Percentiles rank a stretch among this genome's conserved stretches.
Conservation (phyloP, 2,888 invertebrate species). For the Myopa testacea region DNA sequence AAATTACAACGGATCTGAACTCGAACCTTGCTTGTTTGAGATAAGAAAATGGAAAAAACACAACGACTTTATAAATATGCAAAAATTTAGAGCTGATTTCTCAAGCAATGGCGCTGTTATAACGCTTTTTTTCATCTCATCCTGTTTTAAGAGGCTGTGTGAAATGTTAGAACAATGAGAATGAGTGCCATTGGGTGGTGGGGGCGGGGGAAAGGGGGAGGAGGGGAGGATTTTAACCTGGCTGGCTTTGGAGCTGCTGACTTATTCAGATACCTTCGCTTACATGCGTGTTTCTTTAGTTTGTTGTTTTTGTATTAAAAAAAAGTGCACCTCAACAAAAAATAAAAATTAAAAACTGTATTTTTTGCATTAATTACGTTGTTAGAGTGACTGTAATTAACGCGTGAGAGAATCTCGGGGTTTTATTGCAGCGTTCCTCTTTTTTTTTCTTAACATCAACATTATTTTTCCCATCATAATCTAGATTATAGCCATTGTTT, state of each 20-base stretch:
- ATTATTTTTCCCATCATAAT: conserved; percentile 45
- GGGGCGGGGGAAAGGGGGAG: background rate
- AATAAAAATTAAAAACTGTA: background rate
- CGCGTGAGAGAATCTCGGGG: conserved; percentile 21
- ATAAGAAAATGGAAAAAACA: background rate
- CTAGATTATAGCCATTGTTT: conserved; percentile 43
- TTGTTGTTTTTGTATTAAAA: background rate
- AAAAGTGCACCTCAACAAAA: background rate
- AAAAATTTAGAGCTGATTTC: background rate
- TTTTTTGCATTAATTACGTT: background rate
- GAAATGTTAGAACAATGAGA: conserved; percentile 20
- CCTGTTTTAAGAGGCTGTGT: conserved; percentile 37
- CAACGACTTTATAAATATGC: background rate
- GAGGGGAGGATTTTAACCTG: no score
- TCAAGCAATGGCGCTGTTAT: conserved; percentile 21
- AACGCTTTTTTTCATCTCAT: conserved; percentile 25
- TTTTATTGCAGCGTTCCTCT: background rate
- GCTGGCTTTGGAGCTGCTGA: background rate
- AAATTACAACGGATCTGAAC: background rate
- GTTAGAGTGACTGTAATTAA: conserved; percentile 23
- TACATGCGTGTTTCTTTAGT: background rate
- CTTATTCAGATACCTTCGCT: background rate
- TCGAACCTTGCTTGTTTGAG: background rate
- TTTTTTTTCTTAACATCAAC: conserved; percentile 17
- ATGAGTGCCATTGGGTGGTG: background rate